Evolutionary conservation across 2,888 invertebrate species (phyloP), one percentile per base, ranked within the genome.

Genomic region (Desoria tigrina): DNA sequence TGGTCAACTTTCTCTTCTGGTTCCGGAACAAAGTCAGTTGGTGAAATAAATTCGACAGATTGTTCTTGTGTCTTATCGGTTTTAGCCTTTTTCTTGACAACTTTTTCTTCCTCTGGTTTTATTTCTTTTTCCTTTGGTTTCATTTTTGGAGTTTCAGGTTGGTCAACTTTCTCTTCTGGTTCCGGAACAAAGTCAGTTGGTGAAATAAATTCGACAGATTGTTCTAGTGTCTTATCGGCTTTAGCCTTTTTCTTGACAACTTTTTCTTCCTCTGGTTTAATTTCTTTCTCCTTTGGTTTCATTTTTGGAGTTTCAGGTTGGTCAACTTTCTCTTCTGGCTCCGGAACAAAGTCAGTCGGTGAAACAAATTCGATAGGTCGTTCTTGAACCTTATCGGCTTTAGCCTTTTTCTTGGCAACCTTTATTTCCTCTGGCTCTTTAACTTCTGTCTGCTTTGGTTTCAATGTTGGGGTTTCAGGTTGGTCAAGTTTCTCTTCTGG

Each of bases 361-460:
- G 42, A 27, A 16, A 21, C 21, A 26, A 26, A 57, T 23, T 57
- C 28, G 21, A 57, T 57, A 7, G n/a, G 21, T 21, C 18, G 4
- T 4, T 42, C 18, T 24, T 57, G 57, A 23, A 42, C 42, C 28
- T 57, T 37, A 6, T 42, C 42, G 6, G 39, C 42, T 26, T 57
- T 57, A 18, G n/a, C 3, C 18, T 57, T 57, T 28, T 57, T 57
- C 26, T 24, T 49, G 14, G 7, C 49, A 11, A 11, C 49, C 11
- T 11, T 21, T n/a, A 16, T 18, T 7, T 49, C 49, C n/a, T n/a
- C n/a, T n/a, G n/a, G n/a, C 49, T 60, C 50, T 65, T 7, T 66
- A 23, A 63, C 42, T 60, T 65, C 68, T 64, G n/a, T n/a, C n/a
- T n/a, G n/a, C 42, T 50, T 49, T 49, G 23, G 66, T 74, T 61